Percentiles rank a stretch among this genome's conserved stretches.
Evolutionary conservation across 2,113 vertebrate species (phyloP).

Genomic region (Anarrhichthys ocellatus): DNA sequence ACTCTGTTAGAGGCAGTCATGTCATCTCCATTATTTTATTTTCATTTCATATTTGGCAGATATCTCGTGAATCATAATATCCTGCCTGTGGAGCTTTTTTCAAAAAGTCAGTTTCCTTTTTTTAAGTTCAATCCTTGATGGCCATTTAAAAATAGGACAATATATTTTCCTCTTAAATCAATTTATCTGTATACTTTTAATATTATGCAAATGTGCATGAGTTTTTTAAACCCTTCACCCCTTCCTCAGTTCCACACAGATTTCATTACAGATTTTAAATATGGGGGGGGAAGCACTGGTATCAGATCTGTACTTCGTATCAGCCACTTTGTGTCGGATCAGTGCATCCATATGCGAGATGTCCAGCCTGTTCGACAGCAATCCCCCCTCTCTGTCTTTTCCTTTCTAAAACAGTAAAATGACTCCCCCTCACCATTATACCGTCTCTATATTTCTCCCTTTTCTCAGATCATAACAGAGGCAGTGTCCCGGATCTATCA

Average conservation of each 20-base stretch:
- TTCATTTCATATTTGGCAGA: not conserved
- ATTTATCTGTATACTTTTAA: not conserved
- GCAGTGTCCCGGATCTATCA: conserved; percentile 53
- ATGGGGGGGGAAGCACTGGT: too few relatives aligned
- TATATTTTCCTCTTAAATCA: not conserved
- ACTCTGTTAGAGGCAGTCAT: not conserved
- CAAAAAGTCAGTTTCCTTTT: too few relatives aligned
- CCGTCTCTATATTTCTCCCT: conserved; percentile 26
- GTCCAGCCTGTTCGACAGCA: not conserved
- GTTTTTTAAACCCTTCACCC: not conserved
- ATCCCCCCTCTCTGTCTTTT: conserved; percentile 13
- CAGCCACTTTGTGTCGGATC: not conserved
- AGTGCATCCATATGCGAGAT: not conserved
- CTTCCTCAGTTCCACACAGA: not conserved
- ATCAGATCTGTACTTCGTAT: not conserved
- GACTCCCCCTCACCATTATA: conserved; percentile 20
- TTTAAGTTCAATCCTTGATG: not conserved
- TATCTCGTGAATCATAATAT: not conserved
- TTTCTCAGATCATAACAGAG: conserved; percentile 34
- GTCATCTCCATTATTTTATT: not conserved
- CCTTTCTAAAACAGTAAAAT: not conserved
- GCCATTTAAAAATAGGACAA: not conserved
- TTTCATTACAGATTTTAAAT: not conserved
- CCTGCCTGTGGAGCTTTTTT: not conserved
- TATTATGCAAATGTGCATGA: not conserved